These are phyloP conservation scores for Orthonychiurus folsomi DNA, from an alignment of 2,888 invertebrate species.

Conservation along the genomic window DNA sequence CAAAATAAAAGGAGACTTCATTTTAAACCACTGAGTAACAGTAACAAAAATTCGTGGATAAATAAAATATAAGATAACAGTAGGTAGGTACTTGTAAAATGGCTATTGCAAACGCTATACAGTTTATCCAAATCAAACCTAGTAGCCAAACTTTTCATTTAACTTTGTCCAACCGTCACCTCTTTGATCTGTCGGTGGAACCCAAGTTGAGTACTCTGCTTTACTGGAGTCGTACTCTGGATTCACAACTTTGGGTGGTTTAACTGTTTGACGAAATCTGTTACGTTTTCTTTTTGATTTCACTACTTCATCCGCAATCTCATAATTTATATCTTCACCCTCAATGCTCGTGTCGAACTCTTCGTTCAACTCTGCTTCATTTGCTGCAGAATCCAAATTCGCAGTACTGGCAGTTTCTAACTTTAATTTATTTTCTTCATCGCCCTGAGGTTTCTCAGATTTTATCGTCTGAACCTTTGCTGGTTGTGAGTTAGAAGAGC, in stretches of 20 bases:
- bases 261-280: constrained; percentile 2
- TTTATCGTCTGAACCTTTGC: background rate
- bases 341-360: constrained; percentile 12
- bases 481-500: background rate
- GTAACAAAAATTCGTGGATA: background rate
- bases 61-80: background rate
- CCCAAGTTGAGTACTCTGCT: constrained; percentile 64
- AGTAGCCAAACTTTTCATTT: constrained; percentile 71
- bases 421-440: constrained; percentile 11
- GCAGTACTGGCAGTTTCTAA: background rate
- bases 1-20: no score
- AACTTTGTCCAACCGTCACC: constrained; percentile 68
- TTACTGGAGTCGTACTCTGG: constrained; percentile 41
- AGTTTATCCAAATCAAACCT: constrained; percentile 20
- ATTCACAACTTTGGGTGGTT: constrained; percentile 13
- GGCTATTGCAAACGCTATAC: background rate
- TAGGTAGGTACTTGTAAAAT: background rate
- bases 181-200: constrained; percentile 63
- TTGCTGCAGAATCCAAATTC: background rate
- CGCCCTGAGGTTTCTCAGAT: background rate
- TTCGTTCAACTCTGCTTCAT: background rate
- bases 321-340: constrained; percentile 13
- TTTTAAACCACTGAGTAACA: background rate
- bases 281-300: constrained; percentile 8
- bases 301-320: constrained; percentile 8